These are phyloP conservation scores for Phalanger gymnotis DNA, from an alignment of 2,797 vertebrate genomes.

Conservation along the genomic window DNA sequence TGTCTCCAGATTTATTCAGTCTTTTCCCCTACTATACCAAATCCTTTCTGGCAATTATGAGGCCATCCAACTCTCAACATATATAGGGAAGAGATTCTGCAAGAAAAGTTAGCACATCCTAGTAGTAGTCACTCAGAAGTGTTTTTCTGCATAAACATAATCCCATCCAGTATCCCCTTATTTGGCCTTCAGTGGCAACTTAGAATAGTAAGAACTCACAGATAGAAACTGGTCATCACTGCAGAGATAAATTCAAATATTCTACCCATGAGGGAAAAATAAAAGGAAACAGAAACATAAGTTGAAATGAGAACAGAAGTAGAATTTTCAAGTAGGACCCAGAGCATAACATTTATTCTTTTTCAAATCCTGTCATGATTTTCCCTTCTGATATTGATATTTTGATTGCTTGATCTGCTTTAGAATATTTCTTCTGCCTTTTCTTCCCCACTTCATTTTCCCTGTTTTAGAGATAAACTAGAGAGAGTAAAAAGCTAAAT, in stretches of 20 bases:
- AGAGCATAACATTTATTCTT: not conserved
- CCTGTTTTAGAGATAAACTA: not conserved
- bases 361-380: not conserved
- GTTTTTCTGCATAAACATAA: not conserved
- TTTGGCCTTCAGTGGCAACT: not conserved
- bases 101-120: not conserved
- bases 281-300: not conserved
- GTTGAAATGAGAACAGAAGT: not conserved
- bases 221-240: not conserved
- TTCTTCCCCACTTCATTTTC: not conserved
- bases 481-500: not conserved
- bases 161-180: not conserved
- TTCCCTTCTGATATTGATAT: not conserved
- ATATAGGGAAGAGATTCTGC: not conserved
- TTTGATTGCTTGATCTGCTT: not conserved
- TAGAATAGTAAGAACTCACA: not conserved
- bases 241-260: not conserved
- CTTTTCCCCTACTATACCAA: not conserved
- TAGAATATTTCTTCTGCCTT: not conserved
- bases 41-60: slow-evolving; percentile 22
- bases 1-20: slow-evolving; percentile 25
- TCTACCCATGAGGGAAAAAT: not conserved
- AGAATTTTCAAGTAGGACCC: not conserved
- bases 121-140: not conserved
- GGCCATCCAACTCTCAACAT: not conserved